A percentile compares a stretch with the other conserved stretches of the same genome.
phyloP scores from a whole-genome alignment of 2,113 vertebrate species.

The Orycteropus afer region DNA sequence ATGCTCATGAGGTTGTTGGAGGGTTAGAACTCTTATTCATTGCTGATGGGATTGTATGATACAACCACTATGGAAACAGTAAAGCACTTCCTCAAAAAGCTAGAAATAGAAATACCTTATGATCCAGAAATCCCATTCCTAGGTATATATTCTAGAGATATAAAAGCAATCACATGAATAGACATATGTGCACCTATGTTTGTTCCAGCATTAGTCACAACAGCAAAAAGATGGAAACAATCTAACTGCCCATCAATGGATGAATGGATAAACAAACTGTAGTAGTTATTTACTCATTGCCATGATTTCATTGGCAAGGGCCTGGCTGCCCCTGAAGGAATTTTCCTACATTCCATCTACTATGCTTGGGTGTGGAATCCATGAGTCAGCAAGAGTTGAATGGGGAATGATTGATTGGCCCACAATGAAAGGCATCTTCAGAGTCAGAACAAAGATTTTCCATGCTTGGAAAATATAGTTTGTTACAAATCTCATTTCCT shows the following conservation, averaged over 20 bases:
- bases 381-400: not conserved
- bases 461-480: slow-evolving; percentile 14
- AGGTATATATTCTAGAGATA: not conserved
- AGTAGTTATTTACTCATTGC: not conserved
- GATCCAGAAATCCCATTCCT: not conserved
- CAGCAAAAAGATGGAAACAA: not conserved
- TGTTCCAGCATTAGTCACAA: not conserved
- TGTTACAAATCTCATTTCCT: not conserved
- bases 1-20: not conserved
- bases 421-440: not conserved
- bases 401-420: not conserved
- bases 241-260: not conserved
- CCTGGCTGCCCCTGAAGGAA: not conserved
- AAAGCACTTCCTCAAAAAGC: not conserved
- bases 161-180: not conserved
- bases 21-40: not conserved
- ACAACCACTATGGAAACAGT: not conserved
- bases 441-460: not conserved
- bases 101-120: not conserved
- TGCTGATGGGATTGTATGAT: not conserved
- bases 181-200: not conserved
- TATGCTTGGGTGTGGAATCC: not conserved
- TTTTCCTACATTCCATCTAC: not conserved
- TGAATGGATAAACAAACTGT: not conserved
- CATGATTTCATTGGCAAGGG: not conserved